Evolutionary conservation across 1,140 invertebrate genomes (phyloP).

Genomic region (Sitobion miscanthi): DNA sequence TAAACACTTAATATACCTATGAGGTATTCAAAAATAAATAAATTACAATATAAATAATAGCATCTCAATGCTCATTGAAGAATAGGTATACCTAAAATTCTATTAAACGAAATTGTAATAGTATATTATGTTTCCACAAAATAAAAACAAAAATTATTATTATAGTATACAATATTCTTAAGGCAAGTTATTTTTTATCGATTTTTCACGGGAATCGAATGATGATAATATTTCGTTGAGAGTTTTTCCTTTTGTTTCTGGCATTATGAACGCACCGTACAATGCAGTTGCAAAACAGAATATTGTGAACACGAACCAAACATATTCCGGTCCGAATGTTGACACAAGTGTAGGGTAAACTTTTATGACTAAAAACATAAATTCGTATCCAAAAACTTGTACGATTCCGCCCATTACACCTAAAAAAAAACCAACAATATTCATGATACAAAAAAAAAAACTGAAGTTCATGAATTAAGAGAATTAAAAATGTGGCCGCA

Average conservation of each 20-base stretch:
- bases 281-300: constrained; percentile 74
- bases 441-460: too few species aligned
- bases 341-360: not conserved
- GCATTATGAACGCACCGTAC: constrained; percentile 72
- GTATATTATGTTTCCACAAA: not conserved
- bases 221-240: constrained; percentile 67
- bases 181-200: not conserved
- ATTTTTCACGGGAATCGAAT: constrained; percentile 6
- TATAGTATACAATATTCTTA: not conserved
- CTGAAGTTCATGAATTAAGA: too few species aligned
- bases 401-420: constrained; percentile 14
- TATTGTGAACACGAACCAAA: not conserved
- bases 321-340: not conserved
- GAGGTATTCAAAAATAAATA: not conserved
- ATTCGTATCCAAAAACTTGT: not conserved
- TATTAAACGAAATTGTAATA: not conserved
- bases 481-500: too few species aligned
- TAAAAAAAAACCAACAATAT: not conserved
- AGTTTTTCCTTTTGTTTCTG: constrained; percentile 81
- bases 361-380: constrained; percentile 30
- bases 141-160: not conserved
- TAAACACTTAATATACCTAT: not conserved
- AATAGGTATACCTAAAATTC: not conserved
- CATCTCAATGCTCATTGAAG: not conserved
- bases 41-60: not conserved